Evolutionary conservation across 2,888 invertebrate species (phyloP), one percentile per base, ranked within the genome.

Genomic region (Formica aserva): DNA sequence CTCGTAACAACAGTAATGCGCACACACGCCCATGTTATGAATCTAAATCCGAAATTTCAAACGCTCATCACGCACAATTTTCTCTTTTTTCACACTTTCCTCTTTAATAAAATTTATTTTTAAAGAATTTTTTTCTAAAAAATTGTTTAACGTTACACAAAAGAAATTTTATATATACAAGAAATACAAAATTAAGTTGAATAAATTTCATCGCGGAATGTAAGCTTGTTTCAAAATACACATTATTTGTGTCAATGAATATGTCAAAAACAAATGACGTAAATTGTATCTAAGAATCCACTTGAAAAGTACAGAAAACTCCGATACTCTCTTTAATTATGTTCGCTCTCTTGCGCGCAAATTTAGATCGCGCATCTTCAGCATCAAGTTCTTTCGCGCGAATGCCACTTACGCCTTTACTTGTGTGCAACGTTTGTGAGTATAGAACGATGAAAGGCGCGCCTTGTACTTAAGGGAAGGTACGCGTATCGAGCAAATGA

Each of bases 391-490:
- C 67, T 77, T 57, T 57, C 29, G 45, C 41, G 22, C 26, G 13
- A 60, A n/a, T 48, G 26, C 22, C 71, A 32, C 45, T 78, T 60
- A 71, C 3, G n/a, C 57, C 22, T 71, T 60, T 22, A 71, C 29
- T 41, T 32, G 22, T 52, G 41, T 41, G 66, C 41, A n/a, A 69
- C 22, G 72, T 77, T 55, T 41, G 29, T 18, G 13, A 77, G 69
- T 41, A 41, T 32, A 57, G 78, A 32, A 22, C 71, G 60, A 72
- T 80, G 74, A 80, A 80, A 80, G 78, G 45, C 72, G 60, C 74
- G 60, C 78, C 72, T 80, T 80, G 78, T 80, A 72, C 74, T 80
- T 72, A 60, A 72, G 74, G 60, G 60, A 72, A 72, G 26, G 60
- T 72, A 72, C 41, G 41, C 41, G 41, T 60, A 72, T 72, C 74